These are phyloP conservation scores for Stegana nigrithorax DNA, from an alignment of 2,888 invertebrate genomes.

Conservation along the genomic window DNA sequence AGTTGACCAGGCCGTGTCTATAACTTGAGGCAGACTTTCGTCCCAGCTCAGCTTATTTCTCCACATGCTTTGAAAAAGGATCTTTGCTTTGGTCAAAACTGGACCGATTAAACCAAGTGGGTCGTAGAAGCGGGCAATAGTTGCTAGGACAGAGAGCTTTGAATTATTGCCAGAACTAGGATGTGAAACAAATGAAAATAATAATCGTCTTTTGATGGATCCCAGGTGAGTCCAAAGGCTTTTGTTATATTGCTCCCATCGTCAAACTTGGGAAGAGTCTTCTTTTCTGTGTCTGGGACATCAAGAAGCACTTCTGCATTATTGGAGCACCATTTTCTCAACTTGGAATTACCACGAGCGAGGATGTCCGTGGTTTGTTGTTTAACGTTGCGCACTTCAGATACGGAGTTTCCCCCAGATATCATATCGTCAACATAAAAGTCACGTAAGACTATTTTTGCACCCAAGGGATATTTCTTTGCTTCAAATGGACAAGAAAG, in stretches of 20 bases:
- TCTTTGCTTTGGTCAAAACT: neutral
- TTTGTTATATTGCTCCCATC: neutral
- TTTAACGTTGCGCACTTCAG: neutral
- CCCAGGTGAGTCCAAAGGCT: neutral
- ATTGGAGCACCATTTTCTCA: neutral
- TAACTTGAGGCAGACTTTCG: neutral
- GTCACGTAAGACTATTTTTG: neutral
- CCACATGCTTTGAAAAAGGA: neutral
- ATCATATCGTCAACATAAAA: too few species aligned
- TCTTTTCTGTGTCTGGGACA: neutral
- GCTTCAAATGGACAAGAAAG: neutral
- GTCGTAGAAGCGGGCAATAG: neutral
- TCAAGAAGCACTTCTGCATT: neutral
- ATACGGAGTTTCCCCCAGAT: too few species aligned
- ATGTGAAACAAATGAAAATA: neutral
- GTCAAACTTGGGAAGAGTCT: neutral
- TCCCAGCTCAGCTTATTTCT: neutral
- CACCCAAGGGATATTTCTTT: neutral
- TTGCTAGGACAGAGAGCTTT: neutral
- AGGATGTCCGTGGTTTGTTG: neutral
- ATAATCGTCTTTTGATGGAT: neutral
- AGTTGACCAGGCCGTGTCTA: neutral
- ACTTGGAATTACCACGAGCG: neutral
- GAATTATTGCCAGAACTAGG: neutral
- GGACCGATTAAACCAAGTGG: neutral